Evolutionary conservation across 2,888 invertebrate genomes (phyloP).

Genomic region (Trissonchulus sp.): DNA sequence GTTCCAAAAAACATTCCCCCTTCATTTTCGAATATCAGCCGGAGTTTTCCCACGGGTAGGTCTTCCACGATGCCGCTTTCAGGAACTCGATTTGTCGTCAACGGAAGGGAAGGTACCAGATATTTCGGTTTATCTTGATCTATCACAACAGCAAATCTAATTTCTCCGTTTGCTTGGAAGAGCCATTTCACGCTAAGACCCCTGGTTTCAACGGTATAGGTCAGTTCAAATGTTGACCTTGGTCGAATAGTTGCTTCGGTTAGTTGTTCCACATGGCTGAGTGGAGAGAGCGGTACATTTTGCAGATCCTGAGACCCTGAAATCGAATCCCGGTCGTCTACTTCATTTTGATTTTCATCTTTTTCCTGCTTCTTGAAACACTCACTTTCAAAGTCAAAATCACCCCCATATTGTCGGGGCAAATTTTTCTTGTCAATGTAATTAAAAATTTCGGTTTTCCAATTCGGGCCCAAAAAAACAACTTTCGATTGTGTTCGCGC

Average conservation of each 20-base stretch:
- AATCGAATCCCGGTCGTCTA: not conserved
- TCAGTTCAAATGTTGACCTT: not conserved
- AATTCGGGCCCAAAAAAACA: not conserved
- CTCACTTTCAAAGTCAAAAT: too few relatives aligned
- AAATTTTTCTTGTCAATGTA: not conserved
- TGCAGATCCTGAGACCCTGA: not conserved
- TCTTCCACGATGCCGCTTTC: not conserved
- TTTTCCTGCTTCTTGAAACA: too few relatives aligned
- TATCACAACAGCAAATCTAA: not conserved
- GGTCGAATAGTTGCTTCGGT: not conserved
- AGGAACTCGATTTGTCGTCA: not conserved
- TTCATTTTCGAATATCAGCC: not conserved
- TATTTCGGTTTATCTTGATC: not conserved
- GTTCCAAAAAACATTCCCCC: not conserved
- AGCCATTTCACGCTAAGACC: not conserved
- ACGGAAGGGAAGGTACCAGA: not conserved
- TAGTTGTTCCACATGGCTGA: too few relatives aligned
- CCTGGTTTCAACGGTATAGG: not conserved
- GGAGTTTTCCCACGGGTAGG: not conserved
- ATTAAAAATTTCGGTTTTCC: not conserved
- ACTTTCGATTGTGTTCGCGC: not conserved
- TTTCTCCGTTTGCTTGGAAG: not conserved
- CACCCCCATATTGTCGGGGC: not conserved
- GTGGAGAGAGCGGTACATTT: not conserved
- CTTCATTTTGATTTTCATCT: not conserved